These are phyloP conservation scores for Gobio gobio DNA, from an alignment of 2,113 vertebrate species.

Conservation along the genomic window DNA sequence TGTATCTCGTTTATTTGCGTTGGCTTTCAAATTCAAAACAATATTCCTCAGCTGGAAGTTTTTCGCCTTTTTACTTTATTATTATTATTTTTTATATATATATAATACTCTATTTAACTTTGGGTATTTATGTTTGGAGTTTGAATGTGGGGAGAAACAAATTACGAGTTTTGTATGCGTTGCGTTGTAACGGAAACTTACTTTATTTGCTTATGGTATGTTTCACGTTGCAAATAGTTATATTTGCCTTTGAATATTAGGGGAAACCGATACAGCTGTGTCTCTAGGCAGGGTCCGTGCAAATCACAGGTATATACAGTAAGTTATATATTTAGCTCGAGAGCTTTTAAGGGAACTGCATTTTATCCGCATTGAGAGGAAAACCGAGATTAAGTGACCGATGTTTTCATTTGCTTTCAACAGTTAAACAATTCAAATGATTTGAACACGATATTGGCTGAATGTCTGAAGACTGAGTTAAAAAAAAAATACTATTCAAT, in stretches of 20 bases:
- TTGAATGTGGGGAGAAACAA: not conserved
- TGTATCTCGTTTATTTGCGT: not conserved
- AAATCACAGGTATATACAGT: constrained; percentile 29
- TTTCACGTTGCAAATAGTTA: not conserved
- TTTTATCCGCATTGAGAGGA: not conserved
- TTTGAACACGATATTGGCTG: not conserved
- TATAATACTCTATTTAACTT: not conserved
- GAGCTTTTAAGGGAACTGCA: not conserved
- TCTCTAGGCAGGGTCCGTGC: constrained; percentile 37
- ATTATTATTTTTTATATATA: too few relatives aligned
- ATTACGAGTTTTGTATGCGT: not conserved
- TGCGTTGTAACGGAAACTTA: not conserved
- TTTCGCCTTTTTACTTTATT: not conserved
- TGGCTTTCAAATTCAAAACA: not conserved
- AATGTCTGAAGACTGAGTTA: too few relatives aligned
- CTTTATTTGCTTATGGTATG: not conserved
- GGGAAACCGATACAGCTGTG: not conserved
- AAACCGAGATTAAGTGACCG: not conserved
- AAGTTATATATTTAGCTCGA: constrained; percentile 23
- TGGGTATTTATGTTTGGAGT: not conserved
- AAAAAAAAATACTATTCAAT: too few relatives aligned
- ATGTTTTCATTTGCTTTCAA: not conserved
- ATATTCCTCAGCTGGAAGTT: not conserved
- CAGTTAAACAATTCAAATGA: not conserved
- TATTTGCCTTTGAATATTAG: not conserved